These are phyloP conservation scores for Cephalopterus ornatus DNA, from an alignment of 2,113 vertebrate genomes.

Conservation along the genomic window DNA sequence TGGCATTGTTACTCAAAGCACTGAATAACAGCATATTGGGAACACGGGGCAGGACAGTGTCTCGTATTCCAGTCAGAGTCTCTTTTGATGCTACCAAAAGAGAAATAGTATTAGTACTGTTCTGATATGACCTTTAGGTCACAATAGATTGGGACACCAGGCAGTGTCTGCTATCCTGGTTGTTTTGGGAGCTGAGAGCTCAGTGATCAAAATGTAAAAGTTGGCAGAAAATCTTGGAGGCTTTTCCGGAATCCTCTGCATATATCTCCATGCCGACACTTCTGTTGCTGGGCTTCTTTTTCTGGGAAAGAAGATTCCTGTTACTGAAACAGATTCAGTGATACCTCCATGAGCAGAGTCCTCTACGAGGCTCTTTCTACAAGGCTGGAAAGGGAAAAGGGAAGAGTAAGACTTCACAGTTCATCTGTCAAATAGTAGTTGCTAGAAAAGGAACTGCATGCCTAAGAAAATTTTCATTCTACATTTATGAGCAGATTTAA, in stretches of 20 bases:
- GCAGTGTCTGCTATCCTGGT: neutral
- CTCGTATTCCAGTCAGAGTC: neutral
- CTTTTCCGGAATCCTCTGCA: neutral
- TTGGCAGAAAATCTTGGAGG: neutral
- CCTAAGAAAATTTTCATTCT: neutral
- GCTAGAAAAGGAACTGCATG: neutral
- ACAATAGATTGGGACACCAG: neutral
- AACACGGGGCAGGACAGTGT: neutral
- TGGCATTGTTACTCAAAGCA: neutral
- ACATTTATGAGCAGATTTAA: neutral
- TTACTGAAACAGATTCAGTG: neutral
- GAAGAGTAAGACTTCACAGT: neutral
- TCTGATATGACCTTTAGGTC: neutral
- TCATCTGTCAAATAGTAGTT: neutral
- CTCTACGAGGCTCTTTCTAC: accelerated
- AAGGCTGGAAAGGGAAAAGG: neutral
- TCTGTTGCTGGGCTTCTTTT: neutral
- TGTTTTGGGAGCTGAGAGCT: neutral
- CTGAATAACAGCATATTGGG: neutral
- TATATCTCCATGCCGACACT: neutral
- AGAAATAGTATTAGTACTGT: neutral
- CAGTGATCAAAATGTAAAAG: neutral
- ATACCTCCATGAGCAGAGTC: neutral
- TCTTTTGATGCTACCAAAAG: neutral
- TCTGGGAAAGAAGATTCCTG: neutral